Percentiles rank a stretch among this genome's conserved stretches.
Evolutionary conservation across 1,140 invertebrate species (phyloP).

Genomic region (Camponotus floridanus): DNA sequence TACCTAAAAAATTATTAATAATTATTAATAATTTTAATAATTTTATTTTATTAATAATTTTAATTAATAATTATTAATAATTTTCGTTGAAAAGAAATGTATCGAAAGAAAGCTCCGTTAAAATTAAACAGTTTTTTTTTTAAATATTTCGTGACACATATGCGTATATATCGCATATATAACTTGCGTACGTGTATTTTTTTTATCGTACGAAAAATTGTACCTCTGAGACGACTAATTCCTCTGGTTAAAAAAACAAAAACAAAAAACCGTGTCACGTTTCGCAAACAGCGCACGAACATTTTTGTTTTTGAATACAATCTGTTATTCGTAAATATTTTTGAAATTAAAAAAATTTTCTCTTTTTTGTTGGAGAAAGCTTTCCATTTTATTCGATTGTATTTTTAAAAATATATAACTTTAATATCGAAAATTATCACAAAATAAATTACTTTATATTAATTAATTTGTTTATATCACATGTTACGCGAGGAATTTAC

Average conservation of each 20-base stretch:
- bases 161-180: not conserved
- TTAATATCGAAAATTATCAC: not conserved
- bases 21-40: too few relatives aligned
- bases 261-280: not conserved
- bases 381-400: not conserved
- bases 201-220: not conserved
- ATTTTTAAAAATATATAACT: conserved; percentile 16
- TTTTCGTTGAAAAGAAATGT: not conserved
- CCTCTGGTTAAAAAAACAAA: conserved; percentile 24
- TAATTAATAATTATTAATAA: not conserved
- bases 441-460: conserved; percentile 8
- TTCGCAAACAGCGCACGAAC: not conserved
- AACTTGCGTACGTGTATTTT: not conserved
- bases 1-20: not conserved
- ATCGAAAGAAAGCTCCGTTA: not conserved
- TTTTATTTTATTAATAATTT: too few relatives aligned
- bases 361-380: not conserved
- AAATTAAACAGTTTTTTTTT: not conserved
- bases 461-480: not conserved
- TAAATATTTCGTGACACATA: not conserved
- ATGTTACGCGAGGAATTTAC: conserved; percentile 6
- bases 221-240: not conserved
- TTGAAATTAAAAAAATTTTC: not conserved
- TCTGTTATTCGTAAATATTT: not conserved
- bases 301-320: not conserved